Evolutionary conservation across 1,140 invertebrate species (phyloP).

Genomic region (Meloidogyne floridensis): DNA sequence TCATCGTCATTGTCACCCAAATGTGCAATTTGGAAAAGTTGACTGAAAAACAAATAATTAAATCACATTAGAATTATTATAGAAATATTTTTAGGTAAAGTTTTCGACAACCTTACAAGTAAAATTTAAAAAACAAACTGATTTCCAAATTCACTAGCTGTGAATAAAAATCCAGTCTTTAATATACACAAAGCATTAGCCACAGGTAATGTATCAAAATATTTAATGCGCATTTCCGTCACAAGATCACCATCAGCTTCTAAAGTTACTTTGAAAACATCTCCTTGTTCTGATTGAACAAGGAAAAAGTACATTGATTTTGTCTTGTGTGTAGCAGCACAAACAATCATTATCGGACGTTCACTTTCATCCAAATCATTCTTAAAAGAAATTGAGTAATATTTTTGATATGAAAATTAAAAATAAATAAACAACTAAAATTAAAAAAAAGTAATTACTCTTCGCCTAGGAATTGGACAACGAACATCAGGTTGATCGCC

Average conservation of each 20-base stretch:
- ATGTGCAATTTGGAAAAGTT: constrained; percentile 97
- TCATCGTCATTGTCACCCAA: constrained; percentile 99
- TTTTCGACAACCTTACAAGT: constrained; percentile 28
- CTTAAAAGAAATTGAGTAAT: constrained; percentile 66
- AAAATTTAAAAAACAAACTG: constrained; percentile 75
- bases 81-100: too few species aligned
- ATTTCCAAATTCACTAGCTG: constrained; percentile 98
- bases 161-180: constrained; percentile 97
- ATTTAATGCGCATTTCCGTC: constrained; percentile 97
- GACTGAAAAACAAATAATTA: constrained; percentile 72
- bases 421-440: not conserved
- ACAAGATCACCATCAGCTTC: constrained; percentile 95
- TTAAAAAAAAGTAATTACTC: constrained; percentile 70
- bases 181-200: constrained; percentile 93
- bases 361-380: constrained; percentile 99
- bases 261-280: constrained; percentile 92
- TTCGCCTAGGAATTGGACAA: constrained; percentile 91
- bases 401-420: too few species aligned
- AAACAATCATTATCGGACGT: constrained; percentile 98
- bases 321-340: constrained; percentile 97
- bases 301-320: constrained; percentile 75
- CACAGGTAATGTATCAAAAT: constrained; percentile 94
- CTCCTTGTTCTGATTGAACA: constrained; percentile 85
- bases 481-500: constrained; percentile 98
- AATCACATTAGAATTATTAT: too few species aligned